phyloP scores from a whole-genome alignment of 2,888 invertebrate genomes.

The Ypsolopha scabrella region DNA sequence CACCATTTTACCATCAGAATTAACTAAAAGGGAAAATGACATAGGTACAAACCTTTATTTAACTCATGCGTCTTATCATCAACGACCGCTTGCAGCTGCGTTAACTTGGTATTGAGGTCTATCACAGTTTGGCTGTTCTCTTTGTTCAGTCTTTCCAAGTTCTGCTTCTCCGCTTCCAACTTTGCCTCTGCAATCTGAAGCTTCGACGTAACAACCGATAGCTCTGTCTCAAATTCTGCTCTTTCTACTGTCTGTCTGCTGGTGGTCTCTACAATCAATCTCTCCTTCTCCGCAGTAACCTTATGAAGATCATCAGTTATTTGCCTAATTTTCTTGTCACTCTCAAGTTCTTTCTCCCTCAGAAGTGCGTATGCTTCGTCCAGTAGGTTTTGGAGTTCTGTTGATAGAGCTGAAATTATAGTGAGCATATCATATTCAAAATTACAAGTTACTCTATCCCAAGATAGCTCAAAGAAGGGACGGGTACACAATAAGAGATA shows the following conservation, averaged over 20 bases:
- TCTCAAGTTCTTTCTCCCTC: slow-evolving; percentile 63
- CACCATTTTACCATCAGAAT: background rate
- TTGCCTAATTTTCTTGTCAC: slow-evolving; percentile 60
- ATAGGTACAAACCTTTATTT: slow-evolving; percentile 45
- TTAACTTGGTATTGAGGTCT: slow-evolving; percentile 56
- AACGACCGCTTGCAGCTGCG: slow-evolving; percentile 56
- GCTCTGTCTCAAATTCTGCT: slow-evolving; percentile 70
- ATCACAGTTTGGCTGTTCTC: slow-evolving; percentile 58
- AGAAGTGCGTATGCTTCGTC: slow-evolving; percentile 65
- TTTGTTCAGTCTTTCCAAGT: slow-evolving; percentile 53
- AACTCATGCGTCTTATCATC: slow-evolving; percentile 64
- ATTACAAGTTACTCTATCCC: too few species aligned
- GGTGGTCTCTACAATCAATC: slow-evolving; percentile 60
- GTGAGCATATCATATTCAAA: too few species aligned
- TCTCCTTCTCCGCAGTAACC: slow-evolving; percentile 61
- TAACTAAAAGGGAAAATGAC: background rate
- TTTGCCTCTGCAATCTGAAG: slow-evolving; percentile 65
- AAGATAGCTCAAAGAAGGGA: too few species aligned
- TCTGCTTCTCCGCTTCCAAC: slow-evolving; percentile 54
- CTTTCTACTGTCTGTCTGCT: slow-evolving; percentile 77
- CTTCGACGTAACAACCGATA: slow-evolving; percentile 65
- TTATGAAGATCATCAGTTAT: slow-evolving; percentile 58
- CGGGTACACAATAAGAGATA: too few species aligned
- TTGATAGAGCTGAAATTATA: slow-evolving; percentile 48
- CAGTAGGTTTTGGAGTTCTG: slow-evolving; percentile 59